Evolutionary conservation across 2,113 vertebrate species (phyloP), one percentile per base, ranked within the genome.

Genomic region (Theristicus caerulescens): DNA sequence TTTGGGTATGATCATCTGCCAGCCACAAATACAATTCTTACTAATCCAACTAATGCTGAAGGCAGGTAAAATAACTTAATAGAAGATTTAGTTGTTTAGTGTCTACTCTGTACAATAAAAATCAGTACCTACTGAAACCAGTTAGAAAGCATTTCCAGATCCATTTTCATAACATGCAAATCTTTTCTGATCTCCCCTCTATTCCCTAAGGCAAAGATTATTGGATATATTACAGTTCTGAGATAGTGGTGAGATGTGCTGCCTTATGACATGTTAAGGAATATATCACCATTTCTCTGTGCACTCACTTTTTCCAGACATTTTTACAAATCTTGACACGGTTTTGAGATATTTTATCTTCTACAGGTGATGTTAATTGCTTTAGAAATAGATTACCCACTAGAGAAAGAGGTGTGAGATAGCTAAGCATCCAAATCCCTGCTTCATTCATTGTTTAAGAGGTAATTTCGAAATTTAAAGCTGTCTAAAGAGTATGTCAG

Each of bases 391-490:
- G 34, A 55, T 51, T 79, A 31, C 16, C 22, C 57, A 65, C 36
- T 76, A 71, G 61, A 91, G 61, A 52, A 90, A 82, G 54, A 64
- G 22, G 13, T 46, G 20, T 55, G 61, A 90, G 54, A 52, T 12
- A 51, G 40, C 14, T 69, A 19, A 72, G 40, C 66, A 71, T 89
- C 57, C 38, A 94, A 93, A 87, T 59, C 20, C 16, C 36, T 65
- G 14, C 52, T 87, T 91, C 74, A 72, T 76, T 85, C 73, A 52
- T 84, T 91, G 65, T 67, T 94, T 76, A 87, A 78, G 52, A 76
- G 44, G 44, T 26, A 89, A 71, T 91, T 91, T 82, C n/a, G 87
- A 93, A 91, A 85, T 72, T 47, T 94, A 71, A 81, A 88, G 18
- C 38, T 31, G 18, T 62, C 71, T 86, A 62, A 78, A 86, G 27